phyloP scores from a whole-genome alignment of 23 tunicate species.

The Halocynthia roretzi region DNA sequence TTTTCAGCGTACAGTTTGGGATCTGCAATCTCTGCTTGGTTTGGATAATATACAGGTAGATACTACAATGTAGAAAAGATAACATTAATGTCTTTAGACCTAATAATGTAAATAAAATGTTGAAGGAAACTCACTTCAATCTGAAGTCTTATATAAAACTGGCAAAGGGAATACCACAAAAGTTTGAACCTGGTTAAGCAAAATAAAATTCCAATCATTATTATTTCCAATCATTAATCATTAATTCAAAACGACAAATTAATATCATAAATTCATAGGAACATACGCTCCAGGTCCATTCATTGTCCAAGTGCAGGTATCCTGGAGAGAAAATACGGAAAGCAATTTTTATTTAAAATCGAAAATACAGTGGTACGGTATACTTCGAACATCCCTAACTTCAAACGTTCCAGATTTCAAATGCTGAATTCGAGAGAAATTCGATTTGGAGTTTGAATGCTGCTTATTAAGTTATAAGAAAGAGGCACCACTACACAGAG shows the following conservation, averaged over 20 bases:
- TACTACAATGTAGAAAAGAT: not conserved
- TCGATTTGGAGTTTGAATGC: too few relatives aligned
- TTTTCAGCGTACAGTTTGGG: conserved; percentile 61
- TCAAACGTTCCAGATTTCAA: too few relatives aligned
- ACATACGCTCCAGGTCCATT: conserved; percentile 51
- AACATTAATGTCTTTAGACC: too few relatives aligned
- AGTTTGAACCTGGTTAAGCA: conserved; percentile 16
- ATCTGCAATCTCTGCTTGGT: conserved; percentile 37
- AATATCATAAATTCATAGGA: not conserved
- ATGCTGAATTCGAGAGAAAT: too few relatives aligned
- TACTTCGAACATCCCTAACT: too few relatives aligned
- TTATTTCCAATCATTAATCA: not conserved
- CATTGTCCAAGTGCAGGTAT: conserved; percentile 77
- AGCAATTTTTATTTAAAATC: too few relatives aligned
- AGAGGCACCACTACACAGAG: too few relatives aligned
- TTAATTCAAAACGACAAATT: not conserved
- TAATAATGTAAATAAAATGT: too few relatives aligned
- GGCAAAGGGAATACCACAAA: conserved; percentile 83
- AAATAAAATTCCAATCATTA: not conserved
- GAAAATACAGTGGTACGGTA: too few relatives aligned
- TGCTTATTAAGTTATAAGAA: too few relatives aligned
- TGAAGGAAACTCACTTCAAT: conserved; percentile 4
- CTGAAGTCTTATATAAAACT: conserved; percentile 24
- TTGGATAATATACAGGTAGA: conserved; percentile 73
- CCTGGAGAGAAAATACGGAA: conserved; percentile 14